Conservation (phyloP, 2,888 invertebrate species). For the Drosophila paramelanica region DNA sequence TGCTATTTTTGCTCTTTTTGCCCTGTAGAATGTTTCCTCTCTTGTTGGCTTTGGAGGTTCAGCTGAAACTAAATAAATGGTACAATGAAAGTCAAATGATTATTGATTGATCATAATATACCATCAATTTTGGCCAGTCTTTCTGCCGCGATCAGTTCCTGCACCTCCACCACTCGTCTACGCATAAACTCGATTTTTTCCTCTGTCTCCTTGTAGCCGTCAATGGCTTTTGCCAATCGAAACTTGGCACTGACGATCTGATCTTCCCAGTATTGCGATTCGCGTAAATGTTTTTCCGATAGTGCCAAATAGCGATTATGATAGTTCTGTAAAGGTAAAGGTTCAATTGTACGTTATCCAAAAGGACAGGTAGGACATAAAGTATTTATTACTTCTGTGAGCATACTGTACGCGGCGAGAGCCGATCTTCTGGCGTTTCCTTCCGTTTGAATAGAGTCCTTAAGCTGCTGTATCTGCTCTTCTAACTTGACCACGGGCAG, state of each 20-base stretch:
- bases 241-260: not conserved
- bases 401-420: conserved; percentile 1
- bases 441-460: not conserved
- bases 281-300: not conserved
- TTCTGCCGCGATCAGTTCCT: conserved; percentile 2
- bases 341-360: not conserved
- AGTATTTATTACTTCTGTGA: conserved; percentile 22
- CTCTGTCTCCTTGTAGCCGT: not conserved
- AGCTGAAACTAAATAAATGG: not conserved
- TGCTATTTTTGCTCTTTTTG: not conserved
- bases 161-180: conserved; percentile 20
- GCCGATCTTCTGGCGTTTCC: not conserved
- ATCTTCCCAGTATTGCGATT: conserved; percentile 19
- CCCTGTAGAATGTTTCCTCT: no score
- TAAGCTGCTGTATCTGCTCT: conserved; percentile 9
- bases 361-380: not conserved
- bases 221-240: not conserved
- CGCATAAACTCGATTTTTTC: conserved; percentile 27
- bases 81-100: not conserved
- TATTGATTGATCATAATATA: not conserved
- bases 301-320: not conserved
- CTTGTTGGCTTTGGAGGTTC: not conserved
- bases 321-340: conserved; percentile 20
- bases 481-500: conserved; percentile 1
- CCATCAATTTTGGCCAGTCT: not conserved